Percentiles rank a stretch among this genome's conserved stretches.
Evolutionary conservation across 2,888 invertebrate species (phyloP).

Genomic region (Pollenia labialis): DNA sequence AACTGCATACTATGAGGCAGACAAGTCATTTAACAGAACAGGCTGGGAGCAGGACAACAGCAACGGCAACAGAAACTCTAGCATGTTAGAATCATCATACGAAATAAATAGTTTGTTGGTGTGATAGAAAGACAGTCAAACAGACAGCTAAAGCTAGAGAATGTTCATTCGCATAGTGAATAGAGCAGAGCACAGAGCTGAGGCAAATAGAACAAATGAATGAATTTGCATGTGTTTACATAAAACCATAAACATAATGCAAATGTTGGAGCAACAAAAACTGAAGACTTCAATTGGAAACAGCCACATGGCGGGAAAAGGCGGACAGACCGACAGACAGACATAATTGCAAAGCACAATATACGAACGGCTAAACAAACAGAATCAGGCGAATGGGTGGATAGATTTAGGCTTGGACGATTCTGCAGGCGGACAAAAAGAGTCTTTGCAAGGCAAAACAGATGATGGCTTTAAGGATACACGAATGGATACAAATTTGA

Average conservation of each 20-base stretch:
- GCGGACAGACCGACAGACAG: conserved; percentile 55
- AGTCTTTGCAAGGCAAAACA: conserved; percentile 39
- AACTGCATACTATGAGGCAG: conserved; percentile 50
- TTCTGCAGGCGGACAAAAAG: conserved; percentile 28
- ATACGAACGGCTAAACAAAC: conserved; percentile 19
- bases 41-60: conserved; percentile 45
- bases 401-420: not conserved
- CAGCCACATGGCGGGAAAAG: conserved; percentile 68
- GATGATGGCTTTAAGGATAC: conserved; percentile 57
- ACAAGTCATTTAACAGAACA: conserved; percentile 53
- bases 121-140: conserved; percentile 52
- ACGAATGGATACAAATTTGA: conserved; percentile 38
- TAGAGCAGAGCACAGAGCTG: conserved; percentile 31
- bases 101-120: conserved; percentile 11
- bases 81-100: conserved; percentile 12
- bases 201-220: conserved; percentile 72
- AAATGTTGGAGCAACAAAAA: conserved; percentile 65
- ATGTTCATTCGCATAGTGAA: conserved; percentile 18
- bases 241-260: conserved; percentile 69
- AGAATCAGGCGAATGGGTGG: conserved; percentile 19
- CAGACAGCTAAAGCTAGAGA: conserved; percentile 51
- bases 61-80: conserved; percentile 43
- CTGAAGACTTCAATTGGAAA: conserved; percentile 66
- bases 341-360: conserved; percentile 18
- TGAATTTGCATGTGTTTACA: conserved; percentile 74